Evolutionary conservation across 2,797 vertebrate species (phyloP), one percentile per base, ranked within the genome.

Genomic region (Helarctos malayanus): DNA sequence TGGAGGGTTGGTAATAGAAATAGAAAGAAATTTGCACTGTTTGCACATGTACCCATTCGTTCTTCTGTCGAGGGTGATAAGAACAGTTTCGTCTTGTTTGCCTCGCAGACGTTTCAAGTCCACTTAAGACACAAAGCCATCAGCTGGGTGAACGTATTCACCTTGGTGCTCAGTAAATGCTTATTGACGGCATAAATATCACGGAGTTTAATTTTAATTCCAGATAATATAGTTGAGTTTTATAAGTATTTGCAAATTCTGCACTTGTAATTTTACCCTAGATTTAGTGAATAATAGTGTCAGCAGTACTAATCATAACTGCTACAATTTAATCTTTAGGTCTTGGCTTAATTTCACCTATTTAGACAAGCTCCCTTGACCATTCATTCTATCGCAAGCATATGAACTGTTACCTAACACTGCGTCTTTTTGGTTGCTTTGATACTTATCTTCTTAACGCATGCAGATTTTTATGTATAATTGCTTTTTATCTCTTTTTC

Each of bases 141-240:
- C 63, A 27, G 6, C 49, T 84, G 61, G 54, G 27, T 38, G 38
- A 82, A 81, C 59, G 14, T 27, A 15, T 93, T 86, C 76, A 56
- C 12, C 6, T 1, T 75, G 76, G 8, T 57, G 41, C 19, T 90
- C 73, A 61, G 21, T 61, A 65, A 78, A 14, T 86, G 38, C 61
- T 94, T 91, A 49, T 4, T 29, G 11, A 89, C 82, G 16, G 21
- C 47, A n/a, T 71, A 81, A 45, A 47, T 89, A 84, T 89, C 83
- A 69, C 57, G 25, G n/a, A 65, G 27, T 59, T 94, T 91, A 91
- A 81, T 94, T 92, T 97, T 63, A 63, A 45, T 86, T 80, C 63
- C 56, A 94, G 79, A 73, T 54, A 68, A 92, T 65, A 25, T 16
- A 23, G 23, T 80, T 73, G 71, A 75, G 90, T 83, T 95, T 73